Evolutionary conservation across 1,140 invertebrate genomes (phyloP), one percentile per base, ranked within the genome.

Genomic region (Agraylea sexmaculata): DNA sequence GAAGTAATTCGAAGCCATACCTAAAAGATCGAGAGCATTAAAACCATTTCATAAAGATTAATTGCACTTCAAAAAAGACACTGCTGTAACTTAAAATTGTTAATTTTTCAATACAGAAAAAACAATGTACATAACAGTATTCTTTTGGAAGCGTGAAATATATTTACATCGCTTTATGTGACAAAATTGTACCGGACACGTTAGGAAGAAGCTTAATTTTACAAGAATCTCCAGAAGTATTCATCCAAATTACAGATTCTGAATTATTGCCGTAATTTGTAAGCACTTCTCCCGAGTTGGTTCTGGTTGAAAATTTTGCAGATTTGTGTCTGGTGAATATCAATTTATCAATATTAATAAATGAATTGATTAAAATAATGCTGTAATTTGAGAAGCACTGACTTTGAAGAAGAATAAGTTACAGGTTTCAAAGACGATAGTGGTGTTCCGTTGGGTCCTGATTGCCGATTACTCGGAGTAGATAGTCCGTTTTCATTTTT

Each of bases 241-340:
- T 44, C 8, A 31, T 27, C 46, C 46, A 48, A 5, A 13, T 13
- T 31, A 34, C 42, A 10, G 33, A 25, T 43, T 55, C 44, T 18
- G 63, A 40, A 4, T 64, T 57, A 29, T 62, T 55, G 3, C 66
- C 66, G 49, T 55, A 71, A n/a, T 57, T 63, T 31, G 62, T 60
- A 5, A 76, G 58, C 13, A 71, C 56, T 21, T 70, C 62, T 7
- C 74, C 73, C 28, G 62, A 53, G 54, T 75, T 76, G 18, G 55
- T 64, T 41, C 74, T 55, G 10, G 62, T 55, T 11, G 58, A 58
- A 53, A 75, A 77, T 46, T 70, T 74, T 17, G 54, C 58, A 6
- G 71, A 74, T 36, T 60, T 21, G 21, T 21, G 16, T 17, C 19
- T 4, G 12, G 22, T 25, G 19, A 16, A 42, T 19, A 37, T 18